A percentile compares a stretch with the other conserved stretches of the same genome.
Conservation (phyloP, 1,140 invertebrate genomes). For the Schlechtendalia chinensis region DNA sequence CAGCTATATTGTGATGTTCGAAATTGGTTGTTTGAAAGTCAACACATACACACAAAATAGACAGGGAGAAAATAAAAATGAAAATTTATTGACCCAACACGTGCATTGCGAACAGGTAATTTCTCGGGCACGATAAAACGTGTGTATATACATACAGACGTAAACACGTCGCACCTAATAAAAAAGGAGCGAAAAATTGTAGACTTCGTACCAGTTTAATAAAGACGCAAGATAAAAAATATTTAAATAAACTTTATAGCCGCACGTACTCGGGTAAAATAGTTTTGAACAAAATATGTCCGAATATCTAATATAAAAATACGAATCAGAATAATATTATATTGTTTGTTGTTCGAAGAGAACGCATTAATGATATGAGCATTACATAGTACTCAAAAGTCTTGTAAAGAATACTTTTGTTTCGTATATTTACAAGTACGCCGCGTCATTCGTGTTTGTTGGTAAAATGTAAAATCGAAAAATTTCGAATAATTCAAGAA, state of each 20-base stretch:
- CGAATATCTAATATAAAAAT: no score
- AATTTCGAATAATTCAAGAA: no score
- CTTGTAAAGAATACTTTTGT: no score
- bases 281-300: no score
- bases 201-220: neutral
- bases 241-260: neutral
- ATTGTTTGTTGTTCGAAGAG: no score
- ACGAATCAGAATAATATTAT: no score
- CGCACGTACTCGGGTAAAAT: neutral
- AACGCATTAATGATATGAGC: no score
- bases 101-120: neutral
- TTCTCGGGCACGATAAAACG: conserved; percentile 6
- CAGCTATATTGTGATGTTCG: neutral
- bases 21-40: conserved; percentile 1
- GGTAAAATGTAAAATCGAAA: no score
- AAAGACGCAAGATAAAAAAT: neutral
- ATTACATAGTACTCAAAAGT: no score
- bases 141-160: neutral
- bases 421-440: no score
- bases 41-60: neutral
- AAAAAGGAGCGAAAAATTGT: neutral
- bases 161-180: no score
- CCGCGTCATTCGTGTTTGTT: no score
- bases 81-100: conserved; percentile 32
- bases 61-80: neutral